phyloP scores from a whole-genome alignment of 2,797 vertebrate species.

The Gallinago stenura region DNA sequence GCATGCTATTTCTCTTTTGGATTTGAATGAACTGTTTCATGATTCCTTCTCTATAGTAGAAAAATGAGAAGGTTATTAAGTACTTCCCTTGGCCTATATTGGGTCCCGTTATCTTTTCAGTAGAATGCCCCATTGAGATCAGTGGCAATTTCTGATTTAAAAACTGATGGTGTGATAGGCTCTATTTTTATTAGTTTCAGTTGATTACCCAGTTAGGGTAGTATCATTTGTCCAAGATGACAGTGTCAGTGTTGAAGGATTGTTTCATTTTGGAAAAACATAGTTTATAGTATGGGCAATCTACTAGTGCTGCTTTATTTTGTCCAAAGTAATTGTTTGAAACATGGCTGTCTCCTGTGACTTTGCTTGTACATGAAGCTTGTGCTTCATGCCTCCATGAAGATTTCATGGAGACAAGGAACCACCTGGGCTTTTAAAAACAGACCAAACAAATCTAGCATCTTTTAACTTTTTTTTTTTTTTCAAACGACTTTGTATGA shows the following conservation, averaged over 20 bases:
- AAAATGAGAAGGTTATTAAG: conserved; percentile 43
- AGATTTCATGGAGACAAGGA: background rate
- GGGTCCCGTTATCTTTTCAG: conserved; percentile 35
- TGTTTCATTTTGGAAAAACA: conserved; percentile 55
- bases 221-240: conserved; percentile 49
- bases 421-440: background rate
- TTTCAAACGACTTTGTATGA: background rate
- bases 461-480: background rate
- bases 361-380: background rate
- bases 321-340: conserved; percentile 51
- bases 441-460: background rate
- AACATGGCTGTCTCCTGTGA: background rate
- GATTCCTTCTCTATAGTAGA: conserved; percentile 14
- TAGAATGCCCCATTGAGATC: conserved; percentile 26
- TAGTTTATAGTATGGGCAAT: conserved; percentile 13
- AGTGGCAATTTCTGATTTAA: conserved; percentile 40
- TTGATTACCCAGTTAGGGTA: conserved; percentile 57
- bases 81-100: conserved; percentile 2
- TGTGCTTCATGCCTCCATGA: background rate
- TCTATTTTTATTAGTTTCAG: conserved; percentile 55
- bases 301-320: conserved; percentile 18
- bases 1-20: background rate
- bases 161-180: conserved; percentile 41
- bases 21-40: conserved; percentile 33
- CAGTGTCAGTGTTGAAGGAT: conserved; percentile 42